phyloP scores from a whole-genome alignment of 2,797 vertebrate genomes.

The Babyrousa celebensis region DNA sequence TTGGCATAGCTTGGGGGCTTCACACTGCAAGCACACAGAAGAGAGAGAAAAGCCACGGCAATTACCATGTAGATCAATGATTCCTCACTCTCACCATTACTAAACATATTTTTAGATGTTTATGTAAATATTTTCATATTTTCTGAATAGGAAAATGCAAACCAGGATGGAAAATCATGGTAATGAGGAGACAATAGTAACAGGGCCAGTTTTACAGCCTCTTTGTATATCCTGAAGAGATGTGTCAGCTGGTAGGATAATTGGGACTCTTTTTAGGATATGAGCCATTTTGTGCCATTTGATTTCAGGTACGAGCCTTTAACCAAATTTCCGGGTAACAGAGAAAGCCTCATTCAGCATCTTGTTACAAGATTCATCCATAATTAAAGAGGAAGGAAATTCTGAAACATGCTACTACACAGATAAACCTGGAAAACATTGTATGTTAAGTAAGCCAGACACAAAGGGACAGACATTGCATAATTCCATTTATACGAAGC shows the following conservation, averaged over 20 bases:
- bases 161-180: background rate
- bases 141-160: background rate
- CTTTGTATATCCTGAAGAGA: background rate
- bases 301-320: background rate
- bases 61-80: background rate
- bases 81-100: background rate
- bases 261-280: background rate
- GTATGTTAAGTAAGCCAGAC: background rate
- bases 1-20: background rate
- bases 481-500: background rate
- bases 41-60: background rate
- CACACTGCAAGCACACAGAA: background rate
- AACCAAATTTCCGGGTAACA: background rate
- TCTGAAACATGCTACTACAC: background rate
- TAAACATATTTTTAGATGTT: background rate
- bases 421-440: constrained; percentile 1
- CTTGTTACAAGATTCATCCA: background rate
- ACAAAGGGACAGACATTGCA: background rate
- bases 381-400: background rate
- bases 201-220: background rate
- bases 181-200: background rate
- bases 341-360: background rate
- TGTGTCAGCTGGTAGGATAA: background rate
- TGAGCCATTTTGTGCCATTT: background rate
- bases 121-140: too few relatives aligned